A percentile compares a stretch with the other conserved stretches of the same genome.
Conservation (phyloP, 2,888 invertebrate species). For the Catonia carolina region DNA sequence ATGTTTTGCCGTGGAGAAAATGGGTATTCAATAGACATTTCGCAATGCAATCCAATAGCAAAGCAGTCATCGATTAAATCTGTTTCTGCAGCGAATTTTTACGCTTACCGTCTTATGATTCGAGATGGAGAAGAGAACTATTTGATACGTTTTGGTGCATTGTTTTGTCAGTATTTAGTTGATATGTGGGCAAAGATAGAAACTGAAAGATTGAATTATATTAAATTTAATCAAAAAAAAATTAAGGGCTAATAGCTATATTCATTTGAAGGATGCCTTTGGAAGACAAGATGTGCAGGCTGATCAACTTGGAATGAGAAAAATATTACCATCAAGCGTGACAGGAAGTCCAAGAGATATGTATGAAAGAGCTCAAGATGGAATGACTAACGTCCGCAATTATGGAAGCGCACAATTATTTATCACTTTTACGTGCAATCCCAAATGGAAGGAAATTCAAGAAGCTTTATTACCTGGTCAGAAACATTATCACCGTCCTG, state of each 20-base stretch:
- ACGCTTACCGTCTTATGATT: constrained; percentile 18
- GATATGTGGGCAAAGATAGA: constrained; percentile 41
- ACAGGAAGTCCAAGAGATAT: constrained; percentile 36
- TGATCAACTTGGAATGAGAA: constrained; percentile 32
- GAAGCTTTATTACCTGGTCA: constrained; percentile 27
- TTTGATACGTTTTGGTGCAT: constrained; percentile 15
- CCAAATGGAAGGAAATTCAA: constrained; percentile 36
- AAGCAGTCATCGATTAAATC: background rate
- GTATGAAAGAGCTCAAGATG: constrained; percentile 39
- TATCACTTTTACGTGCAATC: too few species aligned
- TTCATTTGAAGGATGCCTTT: constrained; percentile 39
- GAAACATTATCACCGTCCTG: constrained; percentile 34
- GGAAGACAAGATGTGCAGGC: constrained; percentile 32
- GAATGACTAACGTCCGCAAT: constrained; percentile 37
- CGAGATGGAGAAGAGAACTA: constrained; percentile 19
- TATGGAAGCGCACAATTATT: constrained; percentile 35
- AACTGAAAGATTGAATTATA: constrained; percentile 36
- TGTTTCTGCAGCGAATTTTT: background rate
- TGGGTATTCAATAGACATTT: constrained; percentile 34
- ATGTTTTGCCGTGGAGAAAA: constrained; percentile 36
- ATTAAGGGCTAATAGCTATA: constrained; percentile 36
- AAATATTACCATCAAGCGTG: constrained; percentile 36
- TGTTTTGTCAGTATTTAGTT: constrained; percentile 38
- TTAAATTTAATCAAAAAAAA: constrained; percentile 38
- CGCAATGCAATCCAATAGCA: constrained; percentile 7